A percentile compares a stretch with the other conserved stretches of the same genome.
These are phyloP conservation scores for Brienomyrus longianalis DNA, from an alignment of 2,113 vertebrate genomes.

Conservation along the genomic window DNA sequence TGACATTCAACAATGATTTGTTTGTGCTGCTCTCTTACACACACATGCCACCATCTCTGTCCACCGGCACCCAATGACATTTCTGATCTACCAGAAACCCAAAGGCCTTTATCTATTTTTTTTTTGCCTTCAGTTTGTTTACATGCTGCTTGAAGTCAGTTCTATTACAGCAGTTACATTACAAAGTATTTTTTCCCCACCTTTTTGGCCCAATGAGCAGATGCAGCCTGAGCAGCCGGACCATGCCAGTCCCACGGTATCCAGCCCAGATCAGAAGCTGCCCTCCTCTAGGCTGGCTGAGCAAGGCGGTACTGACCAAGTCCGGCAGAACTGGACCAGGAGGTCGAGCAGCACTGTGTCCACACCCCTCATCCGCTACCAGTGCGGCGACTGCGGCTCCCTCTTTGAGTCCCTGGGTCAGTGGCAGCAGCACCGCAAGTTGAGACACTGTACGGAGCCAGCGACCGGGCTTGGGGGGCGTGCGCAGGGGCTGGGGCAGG, in stretches of 20 bases:
- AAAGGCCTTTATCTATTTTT: not conserved
- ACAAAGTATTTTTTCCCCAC: not conserved
- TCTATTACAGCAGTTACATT: not conserved
- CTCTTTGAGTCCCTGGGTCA: constrained; percentile 55
- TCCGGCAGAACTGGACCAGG: constrained; percentile 40
- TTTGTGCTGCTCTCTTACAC: not conserved
- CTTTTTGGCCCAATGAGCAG: not conserved
- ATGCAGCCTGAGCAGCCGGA: not conserved
- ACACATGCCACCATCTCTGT: not conserved
- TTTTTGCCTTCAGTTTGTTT: not conserved
- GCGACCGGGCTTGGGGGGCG: not conserved
- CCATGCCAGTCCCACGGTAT: not conserved
- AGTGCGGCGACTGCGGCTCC: constrained; percentile 60
- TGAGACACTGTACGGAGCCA: constrained; percentile 12
- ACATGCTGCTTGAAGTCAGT: not conserved
- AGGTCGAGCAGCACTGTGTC: constrained; percentile 37
- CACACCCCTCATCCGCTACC: constrained; percentile 43
- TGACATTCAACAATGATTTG: not conserved
- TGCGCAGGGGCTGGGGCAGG: not conserved
- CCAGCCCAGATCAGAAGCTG: not conserved
- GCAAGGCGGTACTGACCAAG: constrained; percentile 54
- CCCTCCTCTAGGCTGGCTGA: not conserved
- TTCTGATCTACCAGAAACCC: not conserved
- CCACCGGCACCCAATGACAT: not conserved
- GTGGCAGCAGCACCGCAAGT: constrained; percentile 58